These are phyloP conservation scores for Albula goreensis DNA, from an alignment of 2,113 vertebrate genomes.

Conservation along the genomic window DNA sequence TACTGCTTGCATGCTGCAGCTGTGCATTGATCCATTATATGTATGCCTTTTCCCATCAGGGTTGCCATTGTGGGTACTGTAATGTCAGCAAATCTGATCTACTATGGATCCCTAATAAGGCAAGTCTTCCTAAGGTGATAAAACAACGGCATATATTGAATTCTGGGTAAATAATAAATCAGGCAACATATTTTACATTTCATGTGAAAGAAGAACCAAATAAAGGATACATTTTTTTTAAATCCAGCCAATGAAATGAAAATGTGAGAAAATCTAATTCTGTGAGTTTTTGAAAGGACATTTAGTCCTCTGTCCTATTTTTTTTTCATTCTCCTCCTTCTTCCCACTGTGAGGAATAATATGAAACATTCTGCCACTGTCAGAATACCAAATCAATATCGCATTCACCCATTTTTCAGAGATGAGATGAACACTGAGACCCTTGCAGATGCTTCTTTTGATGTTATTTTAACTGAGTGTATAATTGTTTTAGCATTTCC, in stretches of 20 bases:
- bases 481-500: neutral
- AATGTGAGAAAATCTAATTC: neutral
- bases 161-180: too few species aligned
- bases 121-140: neutral
- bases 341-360: neutral
- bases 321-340: neutral
- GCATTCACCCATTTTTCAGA: constrained; percentile 2
- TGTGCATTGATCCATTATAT: too few species aligned
- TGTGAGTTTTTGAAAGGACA: neutral
- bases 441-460: neutral
- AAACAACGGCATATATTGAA: too few species aligned
- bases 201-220: too few species aligned
- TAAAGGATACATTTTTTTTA: too few species aligned
- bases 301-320: neutral
- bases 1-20: too few species aligned
- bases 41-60: too few species aligned
- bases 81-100: too few species aligned
- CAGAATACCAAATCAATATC: constrained; percentile 27
- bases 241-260: neutral
- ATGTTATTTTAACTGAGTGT: neutral
- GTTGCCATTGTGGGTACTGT: too few species aligned
- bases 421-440: neutral
- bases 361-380: neutral
- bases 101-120: neutral
- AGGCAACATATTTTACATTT: too few species aligned